phyloP scores from a whole-genome alignment of 1,140 invertebrate genomes.

The Drosophila suzukii region DNA sequence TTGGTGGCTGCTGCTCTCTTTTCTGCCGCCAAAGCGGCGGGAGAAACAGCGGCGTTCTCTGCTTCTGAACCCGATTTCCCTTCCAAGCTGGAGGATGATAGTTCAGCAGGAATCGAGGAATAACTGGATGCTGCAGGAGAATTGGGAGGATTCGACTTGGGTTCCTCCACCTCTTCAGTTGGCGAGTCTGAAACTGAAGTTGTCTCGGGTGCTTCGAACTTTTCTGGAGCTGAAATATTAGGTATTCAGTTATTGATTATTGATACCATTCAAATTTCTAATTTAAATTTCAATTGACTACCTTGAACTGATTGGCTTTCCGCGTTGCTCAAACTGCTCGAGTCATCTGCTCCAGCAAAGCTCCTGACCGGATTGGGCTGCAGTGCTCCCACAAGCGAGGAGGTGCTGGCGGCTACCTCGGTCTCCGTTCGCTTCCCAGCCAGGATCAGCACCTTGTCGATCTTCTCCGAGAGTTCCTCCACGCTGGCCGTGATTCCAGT shows the following conservation, averaged over 20 bases:
- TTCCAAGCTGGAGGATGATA: conserved; percentile 4
- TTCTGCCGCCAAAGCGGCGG: conserved; percentile 25
- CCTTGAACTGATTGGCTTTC: not conserved
- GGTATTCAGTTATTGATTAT: not conserved
- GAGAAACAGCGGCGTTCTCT: not conserved
- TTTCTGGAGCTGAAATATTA: not conserved
- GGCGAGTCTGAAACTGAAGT: not conserved
- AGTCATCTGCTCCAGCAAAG: conserved; percentile 53
- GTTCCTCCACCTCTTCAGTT: not conserved
- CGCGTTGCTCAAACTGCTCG: not conserved
- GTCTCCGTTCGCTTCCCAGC: conserved; percentile 68
- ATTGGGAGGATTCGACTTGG: not conserved
- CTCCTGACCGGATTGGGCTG: conserved; percentile 17
- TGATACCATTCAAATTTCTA: no score
- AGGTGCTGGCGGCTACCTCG: conserved; percentile 54
- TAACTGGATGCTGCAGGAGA: conserved; percentile 1
- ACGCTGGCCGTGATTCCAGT: conserved; percentile 86
- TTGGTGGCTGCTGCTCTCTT: conserved; percentile 11
- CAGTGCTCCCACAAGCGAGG: not conserved
- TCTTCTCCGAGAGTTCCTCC: conserved; percentile 85
- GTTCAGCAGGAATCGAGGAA: not conserved
- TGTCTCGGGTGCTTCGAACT: not conserved
- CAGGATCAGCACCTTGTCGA: conserved; percentile 85
- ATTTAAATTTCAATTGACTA: not conserved
- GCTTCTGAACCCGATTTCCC: not conserved